phyloP scores from a whole-genome alignment of 1,140 invertebrate species.

The Diabrotica undecimpunctata region DNA sequence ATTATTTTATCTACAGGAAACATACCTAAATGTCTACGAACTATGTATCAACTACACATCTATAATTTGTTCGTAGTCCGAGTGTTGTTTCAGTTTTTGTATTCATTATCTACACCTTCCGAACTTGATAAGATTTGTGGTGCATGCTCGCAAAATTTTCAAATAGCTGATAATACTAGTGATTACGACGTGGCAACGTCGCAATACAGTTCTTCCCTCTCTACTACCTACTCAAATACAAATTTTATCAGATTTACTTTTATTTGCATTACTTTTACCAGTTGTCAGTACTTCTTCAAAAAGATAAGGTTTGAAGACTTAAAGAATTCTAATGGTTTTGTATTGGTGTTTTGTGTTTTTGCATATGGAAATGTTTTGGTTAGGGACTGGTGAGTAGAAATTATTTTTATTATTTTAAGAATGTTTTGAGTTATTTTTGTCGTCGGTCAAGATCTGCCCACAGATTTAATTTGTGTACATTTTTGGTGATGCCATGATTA shows the following conservation, averaged over 20 bases:
- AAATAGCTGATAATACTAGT: background rate
- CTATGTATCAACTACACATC: no score
- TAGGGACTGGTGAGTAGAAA: no score
- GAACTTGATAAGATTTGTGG: background rate
- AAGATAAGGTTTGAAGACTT: conserved; percentile 17
- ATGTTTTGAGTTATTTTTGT: no score
- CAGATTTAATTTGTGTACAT: no score
- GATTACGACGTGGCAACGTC: conserved; percentile 8
- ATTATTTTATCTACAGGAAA: no score
- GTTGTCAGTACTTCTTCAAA: conserved; percentile 29
- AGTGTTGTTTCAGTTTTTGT: no score
- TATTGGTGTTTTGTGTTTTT: background rate
- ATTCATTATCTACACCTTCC: background rate
- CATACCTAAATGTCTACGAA: no score
- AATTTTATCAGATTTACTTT: conserved; percentile 27
- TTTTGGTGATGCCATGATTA: no score
- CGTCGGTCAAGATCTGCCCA: no score
- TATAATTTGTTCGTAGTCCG: no score
- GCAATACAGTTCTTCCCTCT: conserved; percentile 5
- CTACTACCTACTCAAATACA: conserved; percentile 23
- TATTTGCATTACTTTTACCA: conserved; percentile 22
- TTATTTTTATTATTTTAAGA: no score
- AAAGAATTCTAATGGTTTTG: background rate
- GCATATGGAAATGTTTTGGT: no score
- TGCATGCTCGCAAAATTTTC: background rate